These are phyloP conservation scores for Ailurus styani DNA, from an alignment of 2,113 vertebrate genomes.

Conservation along the genomic window DNA sequence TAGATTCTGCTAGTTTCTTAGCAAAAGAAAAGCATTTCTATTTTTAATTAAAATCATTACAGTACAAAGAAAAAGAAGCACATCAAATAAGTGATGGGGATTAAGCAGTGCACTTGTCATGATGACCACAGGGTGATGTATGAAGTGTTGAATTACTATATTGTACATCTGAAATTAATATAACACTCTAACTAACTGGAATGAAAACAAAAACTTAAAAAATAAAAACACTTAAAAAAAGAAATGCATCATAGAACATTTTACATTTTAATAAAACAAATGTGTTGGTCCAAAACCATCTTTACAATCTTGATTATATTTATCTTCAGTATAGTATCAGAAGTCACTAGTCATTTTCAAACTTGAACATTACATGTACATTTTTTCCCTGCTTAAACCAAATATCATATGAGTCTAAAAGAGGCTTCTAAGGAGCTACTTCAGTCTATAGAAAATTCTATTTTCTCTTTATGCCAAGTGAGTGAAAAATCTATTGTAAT, in stretches of 20 bases:
- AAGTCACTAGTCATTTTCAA: constrained; percentile 29
- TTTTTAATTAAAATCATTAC: constrained; percentile 17
- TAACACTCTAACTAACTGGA: background rate
- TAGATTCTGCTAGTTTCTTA: background rate
- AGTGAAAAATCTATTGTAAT: background rate
- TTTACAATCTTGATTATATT: constrained; percentile 22
- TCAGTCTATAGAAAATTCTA: background rate
- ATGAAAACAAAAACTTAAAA: background rate
- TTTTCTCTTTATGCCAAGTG: constrained; percentile 19
- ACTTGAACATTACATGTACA: background rate
- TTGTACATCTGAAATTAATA: background rate
- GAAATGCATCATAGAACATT: background rate
- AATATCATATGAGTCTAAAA: background rate
- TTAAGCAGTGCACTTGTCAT: background rate
- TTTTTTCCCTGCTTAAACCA: background rate
- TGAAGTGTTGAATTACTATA: background rate
- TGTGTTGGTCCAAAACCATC: background rate
- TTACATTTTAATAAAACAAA: constrained; percentile 19
- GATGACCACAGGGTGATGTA: background rate
- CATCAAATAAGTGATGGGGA: background rate
- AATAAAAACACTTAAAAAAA: background rate
- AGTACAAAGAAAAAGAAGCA: background rate
- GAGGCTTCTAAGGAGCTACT: background rate
- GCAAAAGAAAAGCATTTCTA: background rate
- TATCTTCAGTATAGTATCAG: background rate